Evolutionary conservation across 2,113 vertebrate genomes (phyloP), one percentile per base, ranked within the genome.

Genomic region (Tetrax tetrax): DNA sequence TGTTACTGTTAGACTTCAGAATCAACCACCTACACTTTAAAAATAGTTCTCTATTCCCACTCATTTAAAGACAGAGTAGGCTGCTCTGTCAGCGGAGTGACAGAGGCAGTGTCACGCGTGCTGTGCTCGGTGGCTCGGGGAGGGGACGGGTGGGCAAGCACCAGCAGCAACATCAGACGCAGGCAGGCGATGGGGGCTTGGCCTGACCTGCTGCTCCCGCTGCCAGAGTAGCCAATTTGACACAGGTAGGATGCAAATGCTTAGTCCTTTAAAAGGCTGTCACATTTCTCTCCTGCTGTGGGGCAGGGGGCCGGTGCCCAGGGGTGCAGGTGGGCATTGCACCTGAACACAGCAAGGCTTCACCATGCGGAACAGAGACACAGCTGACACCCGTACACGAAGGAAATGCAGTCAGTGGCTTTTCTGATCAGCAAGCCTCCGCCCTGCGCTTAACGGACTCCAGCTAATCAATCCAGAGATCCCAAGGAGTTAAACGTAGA

Each of bases 381-480:
- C 1, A 8, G 38, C 24, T 23, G n/a, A 12, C 2, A 6, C 2
- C 2, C 0, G 0, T 31, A 6, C 20, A 3, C 0, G 0, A 35
- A 57, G 31, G 13, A 19, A 37, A 57, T 12, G 57, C 13, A 63
- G 37, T 45, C 54, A 60, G 50, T 64, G 57, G 69, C 15, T 78
- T 78, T 63, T 78, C 72, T 41, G 18, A 56, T 18, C 50, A 37
- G 29, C 45, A 48, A 53, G 21, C 38, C 35, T 72, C 50, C 37
- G 12, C 22, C 71, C 59, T 35, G 51, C 24, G 10, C 71, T 81
- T 56, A 81, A 85, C 5, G 8, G 35, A 17, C 33, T 88, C 59
- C 48, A 79, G 50, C 76, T 80, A 53, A 95, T 88, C 84, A 57
- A 29, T 17, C 54, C 45, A 45, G 63, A 82, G 83, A 54, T 68